Conservation (phyloP, 2,113 vertebrate genomes). For the Pomatorhinus ruficollis region DNA sequence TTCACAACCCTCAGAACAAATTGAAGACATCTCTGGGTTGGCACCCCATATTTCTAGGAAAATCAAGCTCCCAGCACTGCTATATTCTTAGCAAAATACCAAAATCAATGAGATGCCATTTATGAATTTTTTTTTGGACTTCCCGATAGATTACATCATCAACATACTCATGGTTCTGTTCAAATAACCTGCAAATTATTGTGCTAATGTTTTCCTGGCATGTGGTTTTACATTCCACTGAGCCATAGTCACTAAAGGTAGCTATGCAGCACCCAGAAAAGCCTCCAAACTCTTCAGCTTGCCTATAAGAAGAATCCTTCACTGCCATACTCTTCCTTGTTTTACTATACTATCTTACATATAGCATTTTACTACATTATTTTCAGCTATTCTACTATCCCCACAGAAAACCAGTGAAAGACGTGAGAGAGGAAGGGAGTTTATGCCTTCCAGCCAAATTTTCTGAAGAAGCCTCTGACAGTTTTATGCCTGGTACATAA, state of each 20-base stretch:
- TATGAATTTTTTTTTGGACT: neutral
- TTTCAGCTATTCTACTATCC: neutral
- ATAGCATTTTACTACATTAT: neutral
- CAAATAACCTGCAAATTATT: neutral
- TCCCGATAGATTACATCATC: neutral
- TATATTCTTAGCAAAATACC: neutral
- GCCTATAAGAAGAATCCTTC: neutral
- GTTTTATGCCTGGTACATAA: neutral
- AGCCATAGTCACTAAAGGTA: neutral
- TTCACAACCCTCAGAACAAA: neutral
- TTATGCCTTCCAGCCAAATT: neutral
- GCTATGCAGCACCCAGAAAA: neutral
- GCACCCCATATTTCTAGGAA: neutral
- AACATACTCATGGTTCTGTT: neutral
- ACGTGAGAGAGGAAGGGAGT: neutral
- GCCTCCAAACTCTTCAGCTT: neutral
- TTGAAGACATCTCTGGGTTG: neutral
- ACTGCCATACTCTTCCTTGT: neutral
- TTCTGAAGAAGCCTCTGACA: neutral
- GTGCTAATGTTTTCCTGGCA: neutral
- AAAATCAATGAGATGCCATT: neutral
- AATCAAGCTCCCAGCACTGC: neutral
- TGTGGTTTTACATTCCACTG: neutral
- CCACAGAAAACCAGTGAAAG: neutral
- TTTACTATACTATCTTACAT: neutral